Evolutionary conservation across 2,797 vertebrate species (phyloP), one percentile per base, ranked within the genome.

Genomic region (Gymnothorax javanicus): DNA sequence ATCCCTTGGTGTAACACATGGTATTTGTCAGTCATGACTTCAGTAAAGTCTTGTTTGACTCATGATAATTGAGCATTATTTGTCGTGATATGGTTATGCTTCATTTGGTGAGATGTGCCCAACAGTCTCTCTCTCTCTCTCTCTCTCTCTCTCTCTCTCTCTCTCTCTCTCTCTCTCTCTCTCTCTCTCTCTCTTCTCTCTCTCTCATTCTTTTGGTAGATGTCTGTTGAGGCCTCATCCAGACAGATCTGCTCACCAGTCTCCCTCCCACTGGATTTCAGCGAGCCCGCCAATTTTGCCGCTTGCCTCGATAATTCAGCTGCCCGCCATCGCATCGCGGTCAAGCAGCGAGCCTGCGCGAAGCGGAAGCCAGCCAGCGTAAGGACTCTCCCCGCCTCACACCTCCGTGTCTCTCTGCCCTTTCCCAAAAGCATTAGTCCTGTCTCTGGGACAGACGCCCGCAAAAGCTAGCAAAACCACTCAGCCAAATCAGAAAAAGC

Each of bases 241-340:
- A 95, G 94, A 87, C 93, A 94, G 0, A 87, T 92, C 86, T 95
- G 93, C 91, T 96, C 97, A 89, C 94, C 94, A 56, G 92, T 90
- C 59, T 90, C 67, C 43, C 92, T 95, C 92, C 94, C 94, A 0
- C 50, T 92, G 54, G 97, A 97, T 91, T 98, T 98, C 92, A 95
- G 93, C 84, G 91, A 90, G 82, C 96, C 97, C 7, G 95, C 96
- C 89, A 97, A 93, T 87, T 94, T 95, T 0, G 88, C 95, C 0
- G 91, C 91, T 88, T 98, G 96, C 88, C 94, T 98, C 93, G 96
- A 98, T 89, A 97, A 95, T 91, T 97, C 97, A 1, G 97, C 97
- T 64, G 97, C 97, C 91, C 95, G 92, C 91, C 97, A 98, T 94
- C 97, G 95, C 90, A 96, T 97, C 87, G 95, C 95, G 43, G 92